These are phyloP conservation scores for Cerastis leucographa DNA, from an alignment of 2,888 invertebrate species.

Conservation along the genomic window DNA sequence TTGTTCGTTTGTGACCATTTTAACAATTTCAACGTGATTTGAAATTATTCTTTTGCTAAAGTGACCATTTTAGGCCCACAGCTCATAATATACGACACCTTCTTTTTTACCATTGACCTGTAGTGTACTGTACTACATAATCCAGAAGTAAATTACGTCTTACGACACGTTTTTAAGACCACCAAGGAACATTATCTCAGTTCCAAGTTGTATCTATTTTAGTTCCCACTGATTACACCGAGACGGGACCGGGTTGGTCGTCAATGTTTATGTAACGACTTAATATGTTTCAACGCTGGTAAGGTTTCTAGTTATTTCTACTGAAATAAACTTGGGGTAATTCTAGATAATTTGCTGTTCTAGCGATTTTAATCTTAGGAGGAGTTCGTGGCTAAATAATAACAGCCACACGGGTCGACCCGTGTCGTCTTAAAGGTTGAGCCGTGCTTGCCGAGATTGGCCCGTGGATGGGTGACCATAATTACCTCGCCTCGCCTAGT, in stretches of 20 bases:
- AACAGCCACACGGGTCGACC: no score
- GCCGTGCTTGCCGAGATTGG: no score
- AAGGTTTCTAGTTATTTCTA: constrained; percentile 8
- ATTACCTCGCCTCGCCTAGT: no score
- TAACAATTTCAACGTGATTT: no score
- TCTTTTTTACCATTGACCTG: background rate
- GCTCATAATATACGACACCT: no score
- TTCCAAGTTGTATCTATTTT: constrained; percentile 40
- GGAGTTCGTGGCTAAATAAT: no score
- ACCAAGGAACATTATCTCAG: constrained; percentile 33
- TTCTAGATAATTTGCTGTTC: background rate
- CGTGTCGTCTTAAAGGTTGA: no score
- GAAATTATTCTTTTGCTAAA: no score
- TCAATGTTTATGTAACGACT: constrained; percentile 48
- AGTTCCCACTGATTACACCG: constrained; percentile 18
- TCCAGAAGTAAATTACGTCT: constrained; percentile 44
- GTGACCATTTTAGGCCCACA: background rate
- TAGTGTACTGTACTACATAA: constrained; percentile 16
- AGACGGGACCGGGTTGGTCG: constrained; percentile 3
- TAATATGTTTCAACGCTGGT: constrained; percentile 32
- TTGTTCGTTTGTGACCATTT: no score
- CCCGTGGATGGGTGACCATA: no score
- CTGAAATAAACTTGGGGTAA: background rate
- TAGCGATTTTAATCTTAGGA: no score
- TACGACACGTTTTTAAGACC: constrained; percentile 45